Base-by-base conservation (phyloP, 1,140 invertebrate species). In the Plutomurus gul region DNA sequence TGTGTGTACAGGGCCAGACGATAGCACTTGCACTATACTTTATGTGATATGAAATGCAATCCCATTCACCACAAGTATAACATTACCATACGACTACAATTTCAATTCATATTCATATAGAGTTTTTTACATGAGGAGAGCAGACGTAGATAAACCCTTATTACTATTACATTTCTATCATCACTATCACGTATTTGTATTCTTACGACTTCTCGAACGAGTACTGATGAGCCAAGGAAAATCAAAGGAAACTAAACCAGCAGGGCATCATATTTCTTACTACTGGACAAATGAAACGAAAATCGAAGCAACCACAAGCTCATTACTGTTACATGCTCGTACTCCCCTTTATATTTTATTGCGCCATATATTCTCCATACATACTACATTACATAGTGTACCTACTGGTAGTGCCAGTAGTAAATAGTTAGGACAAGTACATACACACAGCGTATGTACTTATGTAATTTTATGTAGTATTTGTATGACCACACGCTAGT, bases 301-400 rank as follows among this genome's bases (percentile, higher is more conserved):
- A 65, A 65, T 65, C 56, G 56, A 65, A 65, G 56, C 25, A 65
- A 30, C 56, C 56, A 56, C 56, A 65, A 65, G 56, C 56, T 65
- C 56, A 65, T 65, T 65, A 65, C 56, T 65, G 56, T 65, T 65
- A 65, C 56, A 65, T 65, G 27, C 27, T 65, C 56, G 16, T 30
- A 65, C 56, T 65, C 56, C 56, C 56, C 56, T 65, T 65, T 65
- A 65, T 65, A 65, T 65, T 65, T 65, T 65, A 65, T 65, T 65
- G 56, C 56, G 36, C 56, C 56, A 65, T 65, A 65, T 65, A 65
- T 65, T 33, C 56, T 65, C 30, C 27, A 5, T 65, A 27, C 25
- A 16, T n/a, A 65, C 56, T 13, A 60, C 22, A 30, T 36, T n/a
- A n/a, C n/a, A n/a, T n/a, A n/a, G n/a, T n/a, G n/a, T n/a, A n/a